Base-by-base conservation (phyloP, 2,888 invertebrate species). In the Yponomeuta plumbellus region DNA sequence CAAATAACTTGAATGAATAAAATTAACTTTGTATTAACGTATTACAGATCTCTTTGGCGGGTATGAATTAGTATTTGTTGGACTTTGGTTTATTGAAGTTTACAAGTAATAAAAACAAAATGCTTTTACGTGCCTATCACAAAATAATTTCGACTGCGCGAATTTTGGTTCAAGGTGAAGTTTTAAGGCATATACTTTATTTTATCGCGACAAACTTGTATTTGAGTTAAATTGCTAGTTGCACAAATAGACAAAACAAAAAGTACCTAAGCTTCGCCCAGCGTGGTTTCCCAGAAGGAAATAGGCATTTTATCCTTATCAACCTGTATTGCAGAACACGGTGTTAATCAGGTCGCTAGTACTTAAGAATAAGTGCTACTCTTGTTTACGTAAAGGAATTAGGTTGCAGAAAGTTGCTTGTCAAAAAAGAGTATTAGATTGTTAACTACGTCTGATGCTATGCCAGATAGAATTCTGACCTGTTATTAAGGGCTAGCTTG, bases 361-460 rank as follows among this genome's bases (percentile, higher is more conserved):
- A 52, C 44, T 17, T 52, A 52, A 5, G 13, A 52, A 52, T 52
- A 52, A 52, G 44, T 17, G 44, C 17, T 13, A 5, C 17, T 52
- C 17, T 52, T 52, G 44, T 17, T 13, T 17, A 17, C 44, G 13
- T 52, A 17, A 52, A 13, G 17, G 0, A 52, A 17, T 4, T 52
- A 52, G 44, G 44, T 52, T 52, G 13, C 34, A 34, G 5, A 13
- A 52, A 52, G 11, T 44, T 5, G 44, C 44, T 17, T 52, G 17
- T 17, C 3, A 8, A 52, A 52, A 52, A 52, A 52, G 17, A 52
- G 44, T 2, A 52, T 17, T n/a, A 44, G 11, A 44, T 5, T 44
- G 68, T 70, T 66, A 67, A 61, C 58, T 69, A 68, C 70, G 71
- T 70, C 68, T 70, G 70, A 62, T 68, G 70, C 67, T 68, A 70